Evolutionary conservation across 2,797 vertebrate genomes (phyloP), one percentile per base, ranked within the genome.

Genomic region (Pterois miles): DNA sequence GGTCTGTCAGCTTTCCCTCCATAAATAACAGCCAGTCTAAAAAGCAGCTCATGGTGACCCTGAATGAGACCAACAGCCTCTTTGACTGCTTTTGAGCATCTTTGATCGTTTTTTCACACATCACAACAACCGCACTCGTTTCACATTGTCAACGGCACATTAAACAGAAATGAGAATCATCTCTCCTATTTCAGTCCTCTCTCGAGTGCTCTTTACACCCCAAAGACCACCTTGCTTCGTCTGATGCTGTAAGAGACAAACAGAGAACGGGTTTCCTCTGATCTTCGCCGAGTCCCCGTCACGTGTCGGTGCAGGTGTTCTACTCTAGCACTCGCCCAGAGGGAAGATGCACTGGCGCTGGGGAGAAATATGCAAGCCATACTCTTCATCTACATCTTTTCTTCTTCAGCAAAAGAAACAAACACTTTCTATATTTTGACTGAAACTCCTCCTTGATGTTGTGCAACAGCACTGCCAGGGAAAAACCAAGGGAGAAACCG

Each of bases 281-380:
- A 87, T 84, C 36, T 71, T 12, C 65, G 56, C 63, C 1, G 4
- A 76, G 38, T 76, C 50, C 34, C 27, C 23, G 12, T 82, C 86
- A 83, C 74, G 36, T 84, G 86, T 81, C 23, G 8, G 52, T 64
- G 81, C 86, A 91, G 81, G 84, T 86, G 84, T 65, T 83, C 43
- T 14, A 22, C 71, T 84, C 34, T 2, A 64, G 40, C n/a, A 43
- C 33, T 80, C 10, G 18, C 71, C 84, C 71, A 43, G 25, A 66
- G 80, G 86, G 71, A 33, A 74, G 75, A 81, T 85, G 18, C 60
- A 33, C 76, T 74, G 65, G 80, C 86, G 76, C 71, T n/a, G 18
- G 56, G 62, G 71, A 66, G 56, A 74, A 78, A 66, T 65, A 50
- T 70, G 71, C 79, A 82, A 74, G 68, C 84, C 81, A 85, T 40